phyloP scores from a whole-genome alignment of 2,797 vertebrate species.

The Odontamblyopus lacepedii region DNA sequence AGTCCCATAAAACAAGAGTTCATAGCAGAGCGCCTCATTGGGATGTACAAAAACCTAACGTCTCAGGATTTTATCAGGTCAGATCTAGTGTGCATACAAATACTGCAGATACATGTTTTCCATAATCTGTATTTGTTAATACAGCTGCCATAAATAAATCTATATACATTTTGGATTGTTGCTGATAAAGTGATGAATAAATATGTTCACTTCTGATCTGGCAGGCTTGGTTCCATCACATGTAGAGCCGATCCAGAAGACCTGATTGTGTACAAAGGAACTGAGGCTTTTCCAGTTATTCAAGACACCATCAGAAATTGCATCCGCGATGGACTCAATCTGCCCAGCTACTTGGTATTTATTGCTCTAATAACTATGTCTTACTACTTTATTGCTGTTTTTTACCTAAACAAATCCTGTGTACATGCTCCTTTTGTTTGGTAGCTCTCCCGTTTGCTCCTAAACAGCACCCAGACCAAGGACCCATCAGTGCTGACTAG shows the following conservation, averaged over 20 bases:
- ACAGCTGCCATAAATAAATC: not conserved
- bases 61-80: slow-evolving; percentile 74
- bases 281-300: slow-evolving; percentile 64
- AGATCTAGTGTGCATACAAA: not conserved
- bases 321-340: slow-evolving; percentile 43
- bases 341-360: slow-evolving; percentile 74
- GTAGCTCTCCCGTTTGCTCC: slow-evolving; percentile 72
- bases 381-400: too few relatives aligned
- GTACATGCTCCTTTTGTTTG: slow-evolving; percentile 8
- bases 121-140: not conserved
- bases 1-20: slow-evolving; percentile 72
- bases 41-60: slow-evolving; percentile 72
- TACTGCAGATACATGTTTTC: not conserved
- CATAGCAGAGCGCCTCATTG: slow-evolving; percentile 66
- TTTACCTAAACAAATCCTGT: not conserved
- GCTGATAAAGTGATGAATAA: not conserved
- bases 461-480: slow-evolving; percentile 59
- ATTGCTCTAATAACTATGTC: not conserved
- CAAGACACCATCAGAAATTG: slow-evolving; percentile 69
- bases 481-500: slow-evolving; percentile 55
- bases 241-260: slow-evolving; percentile 73
- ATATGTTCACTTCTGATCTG: slow-evolving; percentile 9
- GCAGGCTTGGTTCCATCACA: slow-evolving; percentile 70
- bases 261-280: slow-evolving; percentile 66
- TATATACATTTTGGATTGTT: not conserved